Evolutionary conservation across 2,113 vertebrate genomes (phyloP), one percentile per base, ranked within the genome.

Genomic region (Chrysemys picta): DNA sequence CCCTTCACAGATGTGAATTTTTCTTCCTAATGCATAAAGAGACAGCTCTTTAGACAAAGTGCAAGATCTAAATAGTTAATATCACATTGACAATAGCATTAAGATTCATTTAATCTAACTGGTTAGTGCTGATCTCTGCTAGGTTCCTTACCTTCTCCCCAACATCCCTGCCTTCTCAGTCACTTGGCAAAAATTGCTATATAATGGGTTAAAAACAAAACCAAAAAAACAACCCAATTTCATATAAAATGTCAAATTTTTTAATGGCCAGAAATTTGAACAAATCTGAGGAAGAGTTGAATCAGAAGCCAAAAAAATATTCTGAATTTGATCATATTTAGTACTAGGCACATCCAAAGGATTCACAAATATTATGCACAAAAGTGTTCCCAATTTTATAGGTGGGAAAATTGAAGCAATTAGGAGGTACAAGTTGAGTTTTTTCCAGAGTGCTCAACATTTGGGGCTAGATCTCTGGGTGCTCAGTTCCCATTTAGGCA

Each of bases 71-170:
- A 86, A 52, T 13, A 59, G 84, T 82, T 69, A 85, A 49, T 29
- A 69, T 82, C n/a, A 52, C 87, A 49, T 80, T 92, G 94, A 92
- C 95, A 96, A 93, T 52, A 87, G 91, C 1, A 9, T 83, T 88
- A 79, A 87, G 88, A 89, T 93, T 91, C 92, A 94, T 91, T 16
- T 85, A 45, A 35, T 38, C 65, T 47, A 76, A 45, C 22, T 38
- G 38, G 57, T 93, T 35, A 96, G 57, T 81, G 89, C 85, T 89
- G 89, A 75, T 50, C 87, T 97, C 54, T 65, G 65, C 84, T 65
- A 50, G 27, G 78, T 89, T 91, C 45, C 53, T n/a, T 85, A 27
- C 81, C 49, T 92, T 87, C 53, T 75, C 57, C 92, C 96, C 84
- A 91, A 87, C 93, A 81, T 69, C 82, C 92, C 6, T 92, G 80